Evolutionary conservation across 1,140 invertebrate species (phyloP).

Genomic region (Macrobrachium rosenbergii): DNA sequence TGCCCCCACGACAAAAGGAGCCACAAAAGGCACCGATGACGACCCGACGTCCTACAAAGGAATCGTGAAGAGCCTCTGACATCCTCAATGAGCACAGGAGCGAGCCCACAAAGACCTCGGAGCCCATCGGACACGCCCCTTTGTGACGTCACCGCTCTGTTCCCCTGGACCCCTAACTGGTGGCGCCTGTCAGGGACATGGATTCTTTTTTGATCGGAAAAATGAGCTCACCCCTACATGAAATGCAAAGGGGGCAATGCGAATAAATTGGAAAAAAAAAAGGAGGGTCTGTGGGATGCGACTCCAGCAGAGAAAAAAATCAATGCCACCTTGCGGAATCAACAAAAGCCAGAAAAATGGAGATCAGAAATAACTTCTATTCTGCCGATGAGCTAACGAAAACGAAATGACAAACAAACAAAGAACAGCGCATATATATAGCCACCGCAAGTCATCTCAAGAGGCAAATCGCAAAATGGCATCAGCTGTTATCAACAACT

Average conservation of each 20-base stretch:
- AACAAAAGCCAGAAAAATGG: too few species aligned
- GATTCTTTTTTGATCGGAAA: neutral
- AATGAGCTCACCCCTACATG: neutral
- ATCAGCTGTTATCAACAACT: too few species aligned
- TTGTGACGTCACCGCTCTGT: neutral
- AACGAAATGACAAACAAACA: too few species aligned
- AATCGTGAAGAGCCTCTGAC: conserved; percentile 22
- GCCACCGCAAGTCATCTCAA: too few species aligned
- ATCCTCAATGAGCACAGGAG: neutral
- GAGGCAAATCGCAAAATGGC: too few species aligned
- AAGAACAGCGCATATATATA: too few species aligned
- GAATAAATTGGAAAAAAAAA: neutral
- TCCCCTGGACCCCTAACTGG: conserved; percentile 26
- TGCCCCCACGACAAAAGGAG: neutral
- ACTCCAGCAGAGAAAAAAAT: too few species aligned
- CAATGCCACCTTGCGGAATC: too few species aligned
- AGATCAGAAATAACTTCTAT: too few species aligned
- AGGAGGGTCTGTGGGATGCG: too few species aligned
- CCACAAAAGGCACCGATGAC: conserved; percentile 18
- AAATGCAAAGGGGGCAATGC: neutral
- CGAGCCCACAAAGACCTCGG: conserved; percentile 9
- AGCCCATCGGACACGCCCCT: conserved; percentile 24
- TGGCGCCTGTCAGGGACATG: conserved; percentile 29
- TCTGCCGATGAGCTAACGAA: too few species aligned
- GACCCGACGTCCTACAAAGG: conserved; percentile 26